Evolutionary conservation across 2,888 invertebrate species (phyloP).

Genomic region (Diabrotica balteata): DNA sequence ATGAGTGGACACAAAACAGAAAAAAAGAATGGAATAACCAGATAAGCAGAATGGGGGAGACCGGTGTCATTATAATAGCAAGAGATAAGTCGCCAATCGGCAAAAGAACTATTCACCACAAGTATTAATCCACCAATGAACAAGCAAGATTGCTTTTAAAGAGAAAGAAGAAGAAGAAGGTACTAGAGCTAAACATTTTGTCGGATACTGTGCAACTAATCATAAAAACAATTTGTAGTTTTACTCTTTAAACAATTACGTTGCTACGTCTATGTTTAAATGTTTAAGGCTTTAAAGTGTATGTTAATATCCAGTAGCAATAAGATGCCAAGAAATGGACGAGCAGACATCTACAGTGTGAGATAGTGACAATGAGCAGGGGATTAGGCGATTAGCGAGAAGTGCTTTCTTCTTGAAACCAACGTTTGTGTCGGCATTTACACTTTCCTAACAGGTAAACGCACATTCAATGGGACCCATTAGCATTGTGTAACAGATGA

Average conservation of each 20-base stretch:
- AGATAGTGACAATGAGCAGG: constrained; percentile 28
- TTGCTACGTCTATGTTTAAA: not conserved
- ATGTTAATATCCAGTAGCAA: constrained; percentile 15
- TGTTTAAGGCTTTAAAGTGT: not conserved
- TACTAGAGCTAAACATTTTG: too few species aligned
- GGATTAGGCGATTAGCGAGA: constrained; percentile 38
- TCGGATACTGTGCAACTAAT: too few species aligned
- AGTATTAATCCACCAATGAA: too few species aligned
- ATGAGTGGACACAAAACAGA: too few species aligned
- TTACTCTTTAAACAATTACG: not conserved
- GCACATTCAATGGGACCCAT: constrained; percentile 31
- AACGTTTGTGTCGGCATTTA: constrained; percentile 48
- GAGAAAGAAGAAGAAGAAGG: too few species aligned
- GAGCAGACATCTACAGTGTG: constrained; percentile 16
- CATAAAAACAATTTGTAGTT: too few species aligned
- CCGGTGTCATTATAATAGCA: too few species aligned
- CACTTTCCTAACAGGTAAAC: constrained; percentile 31
- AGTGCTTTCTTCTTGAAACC: constrained; percentile 35
- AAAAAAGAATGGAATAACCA: too few species aligned
- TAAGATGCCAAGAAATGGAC: constrained; percentile 21
- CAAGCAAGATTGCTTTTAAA: too few species aligned
- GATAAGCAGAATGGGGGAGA: too few species aligned
- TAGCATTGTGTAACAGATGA: constrained; percentile 41
- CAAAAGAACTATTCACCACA: too few species aligned
- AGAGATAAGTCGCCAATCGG: too few species aligned